Percentiles rank a stretch among this genome's conserved stretches.
These are phyloP conservation scores for Gobionotothen gibberifrons DNA, from an alignment of 2,797 vertebrate genomes.

Conservation along the genomic window DNA sequence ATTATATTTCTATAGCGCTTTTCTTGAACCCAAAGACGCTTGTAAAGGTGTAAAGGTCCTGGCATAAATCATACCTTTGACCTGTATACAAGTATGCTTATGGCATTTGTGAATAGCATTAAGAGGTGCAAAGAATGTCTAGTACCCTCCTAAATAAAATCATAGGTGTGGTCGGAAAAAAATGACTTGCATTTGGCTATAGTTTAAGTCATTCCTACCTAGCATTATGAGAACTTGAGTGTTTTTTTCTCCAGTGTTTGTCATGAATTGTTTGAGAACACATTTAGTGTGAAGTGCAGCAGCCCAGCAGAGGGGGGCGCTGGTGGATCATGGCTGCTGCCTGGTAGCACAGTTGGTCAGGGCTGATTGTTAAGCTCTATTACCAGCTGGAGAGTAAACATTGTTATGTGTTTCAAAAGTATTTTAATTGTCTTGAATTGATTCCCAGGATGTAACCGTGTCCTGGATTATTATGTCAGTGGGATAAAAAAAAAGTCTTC, in stretches of 20 bases:
- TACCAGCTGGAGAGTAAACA: background rate
- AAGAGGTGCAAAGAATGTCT: background rate
- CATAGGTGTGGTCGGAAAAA: background rate
- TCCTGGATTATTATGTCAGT: conserved; percentile 40
- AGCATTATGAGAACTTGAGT: no score
- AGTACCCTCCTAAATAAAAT: background rate
- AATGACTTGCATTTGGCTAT: background rate
- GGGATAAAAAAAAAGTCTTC: conserved; percentile 16
- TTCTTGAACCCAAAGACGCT: no score
- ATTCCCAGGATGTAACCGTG: conserved; percentile 17
- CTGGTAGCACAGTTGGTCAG: background rate
- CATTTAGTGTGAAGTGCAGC: background rate
- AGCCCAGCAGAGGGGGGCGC: conserved; percentile 23
- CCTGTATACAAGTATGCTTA: no score
- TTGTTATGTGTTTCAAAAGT: background rate
- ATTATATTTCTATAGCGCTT: no score
- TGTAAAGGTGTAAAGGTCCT: no score
- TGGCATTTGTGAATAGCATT: background rate
- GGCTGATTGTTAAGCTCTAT: background rate
- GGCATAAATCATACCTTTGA: background rate
- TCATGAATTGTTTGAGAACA: conserved; percentile 20
- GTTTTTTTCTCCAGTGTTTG: conserved; percentile 4
- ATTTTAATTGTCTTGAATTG: conserved; percentile 25
- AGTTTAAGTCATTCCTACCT: background rate
- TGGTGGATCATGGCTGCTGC: background rate